phyloP scores from a whole-genome alignment of 2,113 vertebrate genomes.

The Oreotrochilus melanogaster region DNA sequence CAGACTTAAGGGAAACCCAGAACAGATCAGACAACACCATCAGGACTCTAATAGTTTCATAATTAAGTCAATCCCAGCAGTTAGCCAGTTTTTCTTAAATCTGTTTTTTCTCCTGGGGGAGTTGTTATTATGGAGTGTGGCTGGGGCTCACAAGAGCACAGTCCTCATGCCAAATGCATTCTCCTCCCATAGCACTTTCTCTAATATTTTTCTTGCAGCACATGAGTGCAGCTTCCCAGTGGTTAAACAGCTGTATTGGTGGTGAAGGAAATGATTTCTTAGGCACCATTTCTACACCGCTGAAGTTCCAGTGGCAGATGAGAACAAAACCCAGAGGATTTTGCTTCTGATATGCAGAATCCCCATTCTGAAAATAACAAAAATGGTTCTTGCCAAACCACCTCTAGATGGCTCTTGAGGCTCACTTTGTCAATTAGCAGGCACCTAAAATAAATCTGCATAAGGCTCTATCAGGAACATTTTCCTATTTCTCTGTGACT shows the following conservation, averaged over 20 bases:
- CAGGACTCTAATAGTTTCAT: background rate
- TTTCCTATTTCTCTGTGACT: background rate
- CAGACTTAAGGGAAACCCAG: background rate
- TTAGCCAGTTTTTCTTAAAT: background rate
- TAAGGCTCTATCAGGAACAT: background rate
- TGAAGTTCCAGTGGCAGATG: background rate
- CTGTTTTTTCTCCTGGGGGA: background rate
- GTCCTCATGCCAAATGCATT: background rate
- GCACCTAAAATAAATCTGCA: background rate
- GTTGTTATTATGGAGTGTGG: background rate
- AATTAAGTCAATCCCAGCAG: background rate
- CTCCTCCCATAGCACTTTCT: background rate
- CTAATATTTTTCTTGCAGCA: background rate
- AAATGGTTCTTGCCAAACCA: slow-evolving; percentile 10
- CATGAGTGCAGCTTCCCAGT: background rate
- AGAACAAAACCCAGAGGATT: background rate
- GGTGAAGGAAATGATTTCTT: background rate
- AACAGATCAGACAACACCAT: background rate
- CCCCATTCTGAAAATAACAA: background rate
- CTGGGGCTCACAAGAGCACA: background rate
- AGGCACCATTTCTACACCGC: background rate
- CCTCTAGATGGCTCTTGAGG: slow-evolving; percentile 73
- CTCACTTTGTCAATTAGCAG: slow-evolving; percentile 60
- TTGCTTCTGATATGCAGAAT: background rate
- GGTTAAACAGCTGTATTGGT: background rate